phyloP scores from a whole-genome alignment of 2,113 vertebrate species.

The Chinchilla lanigera region DNA sequence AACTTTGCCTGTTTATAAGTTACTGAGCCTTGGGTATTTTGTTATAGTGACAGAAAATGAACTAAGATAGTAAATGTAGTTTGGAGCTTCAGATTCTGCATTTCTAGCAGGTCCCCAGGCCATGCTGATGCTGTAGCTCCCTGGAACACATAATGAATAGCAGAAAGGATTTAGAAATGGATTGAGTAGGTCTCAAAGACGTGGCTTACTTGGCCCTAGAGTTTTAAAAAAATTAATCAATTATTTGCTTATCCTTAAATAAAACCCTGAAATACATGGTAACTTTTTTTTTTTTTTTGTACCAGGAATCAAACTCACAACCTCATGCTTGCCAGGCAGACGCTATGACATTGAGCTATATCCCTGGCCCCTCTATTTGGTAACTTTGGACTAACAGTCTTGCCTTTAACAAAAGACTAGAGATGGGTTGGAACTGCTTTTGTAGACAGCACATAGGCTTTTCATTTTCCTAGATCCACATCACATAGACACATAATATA shows the following conservation, averaged over 20 bases:
- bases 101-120: not conserved
- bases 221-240: not conserved
- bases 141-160: not conserved
- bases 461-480: not conserved
- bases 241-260: not conserved
- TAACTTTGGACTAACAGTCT: not conserved
- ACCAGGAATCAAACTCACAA: too few relatives aligned
- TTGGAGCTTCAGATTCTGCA: not conserved
- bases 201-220: not conserved
- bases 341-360: too few relatives aligned
- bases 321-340: too few relatives aligned
- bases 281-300: too few relatives aligned
- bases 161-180: not conserved
- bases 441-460: not conserved
- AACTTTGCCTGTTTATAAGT: not conserved
- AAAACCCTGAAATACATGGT: not conserved
- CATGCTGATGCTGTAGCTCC: not conserved
- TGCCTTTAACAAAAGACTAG: not conserved
- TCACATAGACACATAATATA: fast-evolving
- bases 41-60: not conserved
- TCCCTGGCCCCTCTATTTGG: not conserved
- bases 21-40: not conserved
- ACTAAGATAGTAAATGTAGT: not conserved
- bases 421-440: not conserved
- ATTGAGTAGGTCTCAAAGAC: not conserved